phyloP scores from a whole-genome alignment of 2,888 invertebrate genomes.

The Raillietiella orientalis region DNA sequence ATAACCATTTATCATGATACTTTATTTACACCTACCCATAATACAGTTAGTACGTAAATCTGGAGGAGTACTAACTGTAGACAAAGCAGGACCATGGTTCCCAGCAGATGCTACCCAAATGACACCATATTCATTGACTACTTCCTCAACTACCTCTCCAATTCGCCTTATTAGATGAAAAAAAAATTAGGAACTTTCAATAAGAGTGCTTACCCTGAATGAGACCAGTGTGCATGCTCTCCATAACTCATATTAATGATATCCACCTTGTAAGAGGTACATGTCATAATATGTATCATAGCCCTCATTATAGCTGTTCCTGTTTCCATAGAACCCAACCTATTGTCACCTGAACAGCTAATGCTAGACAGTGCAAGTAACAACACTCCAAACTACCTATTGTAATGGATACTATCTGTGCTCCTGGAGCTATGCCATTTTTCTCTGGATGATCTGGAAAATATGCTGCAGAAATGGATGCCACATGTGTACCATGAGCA shows the following conservation, averaged over 20 bases:
- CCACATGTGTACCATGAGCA: slow-evolving; percentile 89
- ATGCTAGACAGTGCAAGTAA: background rate
- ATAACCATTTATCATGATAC: slow-evolving; percentile 7
- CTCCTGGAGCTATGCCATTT: slow-evolving; percentile 87
- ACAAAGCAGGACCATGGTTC: slow-evolving; percentile 73
- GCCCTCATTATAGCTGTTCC: slow-evolving; percentile 71
- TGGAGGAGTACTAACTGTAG: slow-evolving; percentile 42
- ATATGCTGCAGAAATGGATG: slow-evolving; percentile 71
- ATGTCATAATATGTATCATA: slow-evolving; percentile 46
- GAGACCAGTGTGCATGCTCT: slow-evolving; percentile 70
- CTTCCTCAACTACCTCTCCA: slow-evolving; percentile 47
- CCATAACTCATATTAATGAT: slow-evolving; percentile 97
- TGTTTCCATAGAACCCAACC: slow-evolving; percentile 85
- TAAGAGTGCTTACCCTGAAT: slow-evolving; percentile 31
- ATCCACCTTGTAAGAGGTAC: slow-evolving; percentile 20
- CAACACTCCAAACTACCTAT: slow-evolving; percentile 20
- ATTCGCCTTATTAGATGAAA: slow-evolving; percentile 27
- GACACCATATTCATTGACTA: slow-evolving; percentile 66
- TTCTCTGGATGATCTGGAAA: slow-evolving; percentile 54
- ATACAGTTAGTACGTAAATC: slow-evolving; percentile 41
- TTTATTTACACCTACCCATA: slow-evolving; percentile 23
- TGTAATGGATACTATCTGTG: slow-evolving; percentile 63
- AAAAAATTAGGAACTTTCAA: slow-evolving; percentile 2
- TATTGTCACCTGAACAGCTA: slow-evolving; percentile 28
- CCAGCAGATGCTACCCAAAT: slow-evolving; percentile 82